phyloP scores from a whole-genome alignment of 2,113 vertebrate species.

The Platichthys flesus region DNA sequence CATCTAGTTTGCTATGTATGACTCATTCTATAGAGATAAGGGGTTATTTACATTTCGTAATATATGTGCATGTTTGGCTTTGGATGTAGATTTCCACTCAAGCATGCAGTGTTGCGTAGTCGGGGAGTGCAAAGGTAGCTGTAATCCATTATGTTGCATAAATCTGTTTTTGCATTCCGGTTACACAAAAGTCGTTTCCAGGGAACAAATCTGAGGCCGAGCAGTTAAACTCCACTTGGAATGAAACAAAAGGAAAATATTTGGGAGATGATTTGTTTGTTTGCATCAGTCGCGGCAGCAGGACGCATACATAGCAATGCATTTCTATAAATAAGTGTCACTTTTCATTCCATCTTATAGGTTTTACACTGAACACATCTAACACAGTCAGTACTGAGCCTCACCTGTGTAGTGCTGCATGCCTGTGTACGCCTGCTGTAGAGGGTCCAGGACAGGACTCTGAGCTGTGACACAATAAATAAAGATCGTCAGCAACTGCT shows the following conservation, averaged over 20 bases:
- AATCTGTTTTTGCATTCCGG: constrained; percentile 25
- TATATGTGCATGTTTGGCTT: constrained; percentile 54
- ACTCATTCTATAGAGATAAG: constrained; percentile 23
- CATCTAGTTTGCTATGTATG: constrained; percentile 30
- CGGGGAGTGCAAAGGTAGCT: constrained; percentile 8
- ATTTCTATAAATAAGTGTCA: constrained; percentile 10
- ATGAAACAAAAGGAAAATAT: not conserved
- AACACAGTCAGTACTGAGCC: constrained; percentile 7
- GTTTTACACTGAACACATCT: not conserved
- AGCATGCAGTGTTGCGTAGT: constrained; percentile 14
- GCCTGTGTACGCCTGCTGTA: constrained; percentile 93
- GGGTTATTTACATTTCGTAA: constrained; percentile 44
- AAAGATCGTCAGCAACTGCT: constrained; percentile 36
- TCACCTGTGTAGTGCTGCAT: constrained; percentile 96
- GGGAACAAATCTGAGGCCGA: not conserved
- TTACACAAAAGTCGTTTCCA: not conserved
- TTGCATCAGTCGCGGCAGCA: not conserved
- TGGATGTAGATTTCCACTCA: constrained; percentile 25
- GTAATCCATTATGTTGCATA: constrained; percentile 37
- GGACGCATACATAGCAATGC: not conserved
- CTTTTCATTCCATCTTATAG: not conserved
- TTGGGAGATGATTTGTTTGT: not conserved
- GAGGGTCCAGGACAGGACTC: constrained; percentile 91
- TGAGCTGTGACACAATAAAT: constrained; percentile 82
- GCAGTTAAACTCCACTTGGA: not conserved